phyloP scores from a whole-genome alignment of 2,113 vertebrate genomes.

The Brachypodius melanocephalos region DNA sequence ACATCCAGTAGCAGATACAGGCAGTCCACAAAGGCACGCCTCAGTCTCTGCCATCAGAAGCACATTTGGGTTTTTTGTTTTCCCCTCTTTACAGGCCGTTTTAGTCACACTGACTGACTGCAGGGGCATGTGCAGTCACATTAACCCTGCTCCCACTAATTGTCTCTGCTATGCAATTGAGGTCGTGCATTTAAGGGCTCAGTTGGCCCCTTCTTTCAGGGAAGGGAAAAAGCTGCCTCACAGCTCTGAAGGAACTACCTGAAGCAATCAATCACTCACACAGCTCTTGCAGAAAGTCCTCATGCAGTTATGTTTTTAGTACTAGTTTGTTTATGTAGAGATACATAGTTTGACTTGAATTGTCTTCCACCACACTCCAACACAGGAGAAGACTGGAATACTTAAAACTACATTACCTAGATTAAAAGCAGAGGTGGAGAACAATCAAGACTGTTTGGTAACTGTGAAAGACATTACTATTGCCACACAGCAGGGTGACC shows the following conservation, averaged over 20 bases:
- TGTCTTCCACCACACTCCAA: background rate
- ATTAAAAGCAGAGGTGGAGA: background rate
- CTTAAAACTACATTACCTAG: background rate
- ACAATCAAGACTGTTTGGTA: background rate
- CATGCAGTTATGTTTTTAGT: background rate
- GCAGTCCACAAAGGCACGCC: background rate
- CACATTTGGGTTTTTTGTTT: background rate
- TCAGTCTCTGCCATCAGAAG: background rate
- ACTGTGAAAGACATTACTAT: background rate
- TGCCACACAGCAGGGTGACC: background rate
- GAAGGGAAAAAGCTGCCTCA: background rate
- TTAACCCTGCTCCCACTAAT: background rate
- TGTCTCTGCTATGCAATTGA: background rate
- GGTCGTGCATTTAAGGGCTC: background rate
- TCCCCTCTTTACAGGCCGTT: fast-evolving
- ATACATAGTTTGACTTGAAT: background rate
- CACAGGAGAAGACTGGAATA: background rate
- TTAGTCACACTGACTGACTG: background rate
- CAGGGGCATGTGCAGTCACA: background rate
- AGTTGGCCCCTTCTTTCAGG: background rate
- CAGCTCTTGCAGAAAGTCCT: background rate
- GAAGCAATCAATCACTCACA: background rate
- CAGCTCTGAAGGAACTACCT: background rate
- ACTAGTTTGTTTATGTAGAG: background rate
- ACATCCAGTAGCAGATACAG: fast-evolving